phyloP scores from a whole-genome alignment of 2,888 invertebrate genomes.

The Conistra vaccinii region DNA sequence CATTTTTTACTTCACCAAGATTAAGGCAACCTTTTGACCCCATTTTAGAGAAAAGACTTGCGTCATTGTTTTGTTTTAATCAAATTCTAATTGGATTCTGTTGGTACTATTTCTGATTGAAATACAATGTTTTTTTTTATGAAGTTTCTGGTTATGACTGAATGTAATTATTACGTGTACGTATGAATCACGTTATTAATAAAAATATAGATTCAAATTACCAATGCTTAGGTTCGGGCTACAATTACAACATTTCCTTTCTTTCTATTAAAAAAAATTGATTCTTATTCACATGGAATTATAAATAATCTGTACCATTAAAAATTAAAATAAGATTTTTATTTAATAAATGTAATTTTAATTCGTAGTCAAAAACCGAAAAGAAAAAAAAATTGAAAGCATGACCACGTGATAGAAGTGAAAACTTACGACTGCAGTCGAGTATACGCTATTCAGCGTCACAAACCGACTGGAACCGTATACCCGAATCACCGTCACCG shows the following conservation, averaged over 20 bases:
- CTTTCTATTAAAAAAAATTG: neutral
- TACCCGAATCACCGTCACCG: neutral
- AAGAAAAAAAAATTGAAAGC: too few species aligned
- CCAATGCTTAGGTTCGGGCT: neutral
- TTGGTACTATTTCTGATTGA: neutral
- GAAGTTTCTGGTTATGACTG: neutral
- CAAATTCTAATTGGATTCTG: constrained; percentile 8
- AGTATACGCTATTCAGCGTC: neutral
- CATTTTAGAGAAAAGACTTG: constrained; percentile 18
- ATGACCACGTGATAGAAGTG: neutral
- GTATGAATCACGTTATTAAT: neutral
- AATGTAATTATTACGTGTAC: neutral
- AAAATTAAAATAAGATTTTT: neutral
- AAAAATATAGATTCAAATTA: neutral
- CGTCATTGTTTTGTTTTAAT: constrained; percentile 46
- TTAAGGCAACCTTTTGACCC: constrained; percentile 50
- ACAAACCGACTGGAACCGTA: neutral
- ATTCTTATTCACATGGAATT: neutral
- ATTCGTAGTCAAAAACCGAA: neutral
- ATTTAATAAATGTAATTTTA: neutral
- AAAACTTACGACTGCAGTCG: neutral
- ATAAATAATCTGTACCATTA: neutral
- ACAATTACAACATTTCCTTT: neutral
- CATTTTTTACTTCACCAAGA: constrained; percentile 62
- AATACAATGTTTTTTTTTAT: neutral